phyloP scores from a whole-genome alignment of 2,888 invertebrate genomes.

The Choristoneura rosaceana region DNA sequence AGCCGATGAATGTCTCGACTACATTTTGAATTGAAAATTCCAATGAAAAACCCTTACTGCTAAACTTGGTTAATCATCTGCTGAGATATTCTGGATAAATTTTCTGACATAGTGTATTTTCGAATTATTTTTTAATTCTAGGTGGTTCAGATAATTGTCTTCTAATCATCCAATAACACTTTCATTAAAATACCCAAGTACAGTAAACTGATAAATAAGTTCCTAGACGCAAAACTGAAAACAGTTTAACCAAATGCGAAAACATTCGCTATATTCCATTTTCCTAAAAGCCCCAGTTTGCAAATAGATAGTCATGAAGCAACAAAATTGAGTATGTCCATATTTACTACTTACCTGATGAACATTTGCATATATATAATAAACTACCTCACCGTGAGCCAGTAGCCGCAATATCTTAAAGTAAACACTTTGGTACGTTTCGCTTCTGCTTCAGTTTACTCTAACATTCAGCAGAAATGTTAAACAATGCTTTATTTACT shows the following conservation, averaged over 20 bases:
- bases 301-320: background rate
- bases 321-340: slow-evolving; percentile 11
- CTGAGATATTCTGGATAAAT: too few relatives aligned
- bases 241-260: background rate
- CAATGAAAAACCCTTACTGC: too few relatives aligned
- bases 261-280: slow-evolving; percentile 3
- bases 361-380: slow-evolving; percentile 5
- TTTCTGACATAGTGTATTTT: too few relatives aligned
- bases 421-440: background rate
- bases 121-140: too few relatives aligned
- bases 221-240: background rate
- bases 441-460: slow-evolving; percentile 8
- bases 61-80: too few relatives aligned
- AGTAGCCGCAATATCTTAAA: slow-evolving; percentile 12
- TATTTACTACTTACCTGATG: slow-evolving; percentile 16
- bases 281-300: slow-evolving; percentile 12
- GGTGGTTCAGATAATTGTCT: too few relatives aligned
- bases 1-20: too few relatives aligned
- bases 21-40: too few relatives aligned
- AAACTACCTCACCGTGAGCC: background rate
- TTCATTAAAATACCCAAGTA: too few relatives aligned
- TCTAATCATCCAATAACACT: too few relatives aligned
- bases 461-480: background rate
- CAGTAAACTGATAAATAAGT: too few relatives aligned
- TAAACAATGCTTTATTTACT: background rate